Conservation (phyloP, 2,113 vertebrate genomes). For the Herpailurus yagouaroundi region DNA sequence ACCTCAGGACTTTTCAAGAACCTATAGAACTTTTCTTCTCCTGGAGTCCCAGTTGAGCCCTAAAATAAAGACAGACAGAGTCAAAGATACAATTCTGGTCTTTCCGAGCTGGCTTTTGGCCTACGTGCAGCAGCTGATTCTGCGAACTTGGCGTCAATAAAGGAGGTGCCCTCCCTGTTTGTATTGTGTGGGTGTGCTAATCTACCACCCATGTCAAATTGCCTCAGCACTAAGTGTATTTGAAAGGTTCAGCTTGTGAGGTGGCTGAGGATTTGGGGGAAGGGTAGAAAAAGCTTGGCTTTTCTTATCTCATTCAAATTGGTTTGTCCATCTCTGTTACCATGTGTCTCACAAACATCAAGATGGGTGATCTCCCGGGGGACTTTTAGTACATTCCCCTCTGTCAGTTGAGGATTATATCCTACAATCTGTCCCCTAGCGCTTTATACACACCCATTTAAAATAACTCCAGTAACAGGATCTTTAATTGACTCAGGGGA, state of each 20-base stretch:
- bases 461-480: constrained; percentile 82
- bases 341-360: constrained; percentile 72
- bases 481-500: constrained; percentile 75
- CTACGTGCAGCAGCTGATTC: constrained; percentile 74
- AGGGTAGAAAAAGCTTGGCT: constrained; percentile 64
- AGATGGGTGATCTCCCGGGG: constrained; percentile 76
- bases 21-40: background rate
- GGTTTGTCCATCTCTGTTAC: constrained; percentile 76
- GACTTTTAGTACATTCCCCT: constrained; percentile 61
- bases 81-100: background rate
- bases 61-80: constrained; percentile 35
- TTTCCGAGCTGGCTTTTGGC: constrained; percentile 69
- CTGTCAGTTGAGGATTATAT: constrained; percentile 77
- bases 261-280: constrained; percentile 80
- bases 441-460: constrained; percentile 73
- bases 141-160: background rate
- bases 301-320: constrained; percentile 84
- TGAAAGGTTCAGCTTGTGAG: constrained; percentile 80
- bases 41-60: background rate
- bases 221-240: constrained; percentile 72
- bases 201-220: constrained; percentile 81
- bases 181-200: constrained; percentile 78
- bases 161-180: constrained; percentile 58
- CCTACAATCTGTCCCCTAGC: constrained; percentile 72
- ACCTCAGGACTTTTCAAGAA: constrained; percentile 17